phyloP scores from a whole-genome alignment of 2,888 invertebrate genomes.

The Achlya flavicornis region DNA sequence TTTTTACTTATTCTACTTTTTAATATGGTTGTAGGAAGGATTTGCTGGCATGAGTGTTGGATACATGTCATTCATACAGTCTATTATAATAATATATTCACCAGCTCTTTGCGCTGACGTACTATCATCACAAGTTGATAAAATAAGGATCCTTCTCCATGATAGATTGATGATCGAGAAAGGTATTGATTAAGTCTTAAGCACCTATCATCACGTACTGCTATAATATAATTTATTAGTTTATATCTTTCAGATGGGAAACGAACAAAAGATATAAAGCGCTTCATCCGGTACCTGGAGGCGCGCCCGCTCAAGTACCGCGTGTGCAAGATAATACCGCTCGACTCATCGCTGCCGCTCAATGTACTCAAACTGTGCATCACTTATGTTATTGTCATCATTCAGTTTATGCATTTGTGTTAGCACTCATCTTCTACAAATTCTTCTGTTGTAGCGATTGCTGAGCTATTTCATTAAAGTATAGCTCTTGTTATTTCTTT shows the following conservation, averaged over 20 bases:
- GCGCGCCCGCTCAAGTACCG: constrained; percentile 25
- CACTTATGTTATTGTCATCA: constrained; percentile 34
- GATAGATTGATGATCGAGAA: constrained; percentile 20
- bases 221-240: neutral
- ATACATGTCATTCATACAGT: constrained; percentile 18
- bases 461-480: no score
- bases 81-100: constrained; percentile 20
- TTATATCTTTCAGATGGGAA: constrained; percentile 17
- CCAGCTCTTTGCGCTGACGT: constrained; percentile 24
- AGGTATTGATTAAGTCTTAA: constrained; percentile 13
- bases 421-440: neutral
- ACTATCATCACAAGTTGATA: constrained; percentile 19
- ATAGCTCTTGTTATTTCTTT: no score
- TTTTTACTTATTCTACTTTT: neutral
- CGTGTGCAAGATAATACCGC: constrained; percentile 28
- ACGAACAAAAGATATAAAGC: constrained; percentile 8
- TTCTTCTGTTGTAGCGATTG: no score
- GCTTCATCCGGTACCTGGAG: constrained; percentile 27
- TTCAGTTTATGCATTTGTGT: constrained; percentile 29
- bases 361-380: constrained; percentile 28
- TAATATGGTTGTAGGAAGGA: constrained; percentile 10
- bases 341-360: constrained; percentile 28
- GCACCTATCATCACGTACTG: no score
- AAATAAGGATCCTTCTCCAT: constrained; percentile 19
- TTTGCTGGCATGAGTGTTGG: neutral